A percentile compares a stretch with the other conserved stretches of the same genome.
phyloP scores from a whole-genome alignment of 2,888 invertebrate species.

The Cantharis rustica region DNA sequence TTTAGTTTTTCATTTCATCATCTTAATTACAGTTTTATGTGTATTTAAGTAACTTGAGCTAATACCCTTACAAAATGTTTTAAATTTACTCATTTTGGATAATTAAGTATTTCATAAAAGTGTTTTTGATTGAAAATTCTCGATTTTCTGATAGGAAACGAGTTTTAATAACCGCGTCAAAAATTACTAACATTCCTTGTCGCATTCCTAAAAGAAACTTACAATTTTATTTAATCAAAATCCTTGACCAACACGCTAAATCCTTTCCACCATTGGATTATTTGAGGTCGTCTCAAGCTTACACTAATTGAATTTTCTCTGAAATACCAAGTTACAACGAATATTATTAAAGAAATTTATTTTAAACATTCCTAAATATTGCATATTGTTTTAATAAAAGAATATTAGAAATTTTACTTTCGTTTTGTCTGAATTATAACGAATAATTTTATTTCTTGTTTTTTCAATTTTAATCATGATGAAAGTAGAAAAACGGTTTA shows the following conservation, averaged over 20 bases:
- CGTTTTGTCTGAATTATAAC: too few relatives aligned
- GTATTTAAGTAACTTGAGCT: neutral
- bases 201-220: neutral
- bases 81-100: neutral
- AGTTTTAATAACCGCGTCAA: neutral
- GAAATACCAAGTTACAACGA: neutral
- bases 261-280: neutral
- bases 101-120: neutral
- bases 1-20: conserved; percentile 5
- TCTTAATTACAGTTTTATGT: conserved; percentile 14
- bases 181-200: neutral
- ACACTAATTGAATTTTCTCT: neutral
- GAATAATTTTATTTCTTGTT: too few relatives aligned
- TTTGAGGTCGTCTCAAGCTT: neutral
- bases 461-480: neutral
- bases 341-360: neutral
- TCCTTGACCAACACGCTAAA: neutral
- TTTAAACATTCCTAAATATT: neutral
- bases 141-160: neutral
- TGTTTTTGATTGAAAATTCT: neutral
- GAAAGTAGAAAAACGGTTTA: neutral
- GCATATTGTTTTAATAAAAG: neutral
- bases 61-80: neutral
- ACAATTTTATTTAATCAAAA: neutral
- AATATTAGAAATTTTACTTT: too few relatives aligned